Evolutionary conservation across 2,113 vertebrate genomes (phyloP).

Genomic region (Accipiter virgatus): DNA sequence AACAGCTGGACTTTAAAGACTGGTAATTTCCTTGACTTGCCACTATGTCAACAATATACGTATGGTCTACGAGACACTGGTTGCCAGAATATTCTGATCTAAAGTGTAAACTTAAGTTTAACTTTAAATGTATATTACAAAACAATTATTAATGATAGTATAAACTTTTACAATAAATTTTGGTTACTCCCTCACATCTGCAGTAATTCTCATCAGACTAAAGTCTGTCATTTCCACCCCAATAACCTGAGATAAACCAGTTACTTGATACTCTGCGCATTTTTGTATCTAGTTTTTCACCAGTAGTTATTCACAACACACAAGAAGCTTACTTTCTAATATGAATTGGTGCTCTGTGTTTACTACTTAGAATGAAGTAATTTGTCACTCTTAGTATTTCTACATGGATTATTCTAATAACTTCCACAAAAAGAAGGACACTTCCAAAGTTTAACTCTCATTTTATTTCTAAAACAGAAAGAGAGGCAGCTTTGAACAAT

Average conservation of each 20-base stretch:
- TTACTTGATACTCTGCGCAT: neutral
- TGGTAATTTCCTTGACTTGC: conserved; percentile 58
- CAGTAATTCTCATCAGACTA: neutral
- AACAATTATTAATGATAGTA: neutral
- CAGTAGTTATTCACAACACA: neutral
- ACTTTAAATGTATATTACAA: neutral
- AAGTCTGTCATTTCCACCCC: neutral
- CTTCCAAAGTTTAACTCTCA: neutral
- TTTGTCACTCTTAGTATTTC: neutral
- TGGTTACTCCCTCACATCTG: neutral
- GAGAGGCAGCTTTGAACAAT: neutral
- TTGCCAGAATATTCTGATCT: neutral
- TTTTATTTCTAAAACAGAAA: neutral
- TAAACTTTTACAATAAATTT: neutral
- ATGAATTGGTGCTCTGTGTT: neutral
- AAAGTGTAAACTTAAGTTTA: neutral
- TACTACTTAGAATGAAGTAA: neutral
- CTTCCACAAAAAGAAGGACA: neutral
- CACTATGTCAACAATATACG: conserved; percentile 47
- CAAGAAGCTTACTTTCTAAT: neutral
- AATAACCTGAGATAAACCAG: neutral
- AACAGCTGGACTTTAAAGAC: conserved; percentile 61
- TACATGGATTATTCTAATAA: neutral
- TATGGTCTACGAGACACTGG: neutral
- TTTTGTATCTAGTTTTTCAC: neutral